Evolutionary conservation across 2,797 vertebrate genomes (phyloP).

Genomic region (Chanos chanos): DNA sequence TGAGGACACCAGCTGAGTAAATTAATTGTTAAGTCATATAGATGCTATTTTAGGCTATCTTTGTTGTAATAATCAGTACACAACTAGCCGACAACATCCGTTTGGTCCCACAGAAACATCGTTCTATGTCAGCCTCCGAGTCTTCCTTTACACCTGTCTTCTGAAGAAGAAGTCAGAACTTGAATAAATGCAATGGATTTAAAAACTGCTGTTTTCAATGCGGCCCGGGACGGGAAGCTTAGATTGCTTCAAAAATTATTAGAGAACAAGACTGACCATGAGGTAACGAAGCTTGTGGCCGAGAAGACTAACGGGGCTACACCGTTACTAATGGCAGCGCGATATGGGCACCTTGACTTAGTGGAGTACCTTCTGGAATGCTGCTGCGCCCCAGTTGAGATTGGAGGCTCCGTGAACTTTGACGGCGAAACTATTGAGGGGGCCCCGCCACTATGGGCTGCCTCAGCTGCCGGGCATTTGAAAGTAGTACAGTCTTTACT

Average conservation of each 20-base stretch:
- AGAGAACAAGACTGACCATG: constrained; percentile 90
- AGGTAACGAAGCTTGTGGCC: constrained; percentile 85
- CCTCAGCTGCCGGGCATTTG: constrained; percentile 91
- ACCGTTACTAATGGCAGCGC: constrained; percentile 88
- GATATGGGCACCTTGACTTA: constrained; percentile 94
- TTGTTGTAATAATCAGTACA: too few relatives aligned
- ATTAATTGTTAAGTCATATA: too few relatives aligned
- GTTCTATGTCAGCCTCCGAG: too few relatives aligned
- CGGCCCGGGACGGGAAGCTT: constrained; percentile 95
- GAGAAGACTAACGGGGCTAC: constrained; percentile 96
- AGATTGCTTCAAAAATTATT: constrained; percentile 93
- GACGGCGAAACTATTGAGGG: constrained; percentile 98
- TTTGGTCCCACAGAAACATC: too few relatives aligned
- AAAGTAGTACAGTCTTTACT: constrained; percentile 94
- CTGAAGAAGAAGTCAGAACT: not conserved
- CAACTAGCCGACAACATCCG: too few relatives aligned
- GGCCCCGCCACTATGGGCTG: constrained; percentile 93
- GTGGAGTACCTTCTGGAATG: constrained; percentile 94
- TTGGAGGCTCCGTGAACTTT: constrained; percentile 95
- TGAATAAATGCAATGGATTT: constrained; percentile 82
- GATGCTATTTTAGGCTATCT: too few relatives aligned
- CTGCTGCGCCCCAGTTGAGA: constrained; percentile 87
- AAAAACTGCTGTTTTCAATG: constrained; percentile 96
- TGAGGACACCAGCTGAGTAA: too few relatives aligned
- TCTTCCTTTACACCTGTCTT: too few relatives aligned